Percentiles rank a stretch among this genome's conserved stretches.
phyloP scores from a whole-genome alignment of 2,113 vertebrate species.

The Rhynchomys soricoides region DNA sequence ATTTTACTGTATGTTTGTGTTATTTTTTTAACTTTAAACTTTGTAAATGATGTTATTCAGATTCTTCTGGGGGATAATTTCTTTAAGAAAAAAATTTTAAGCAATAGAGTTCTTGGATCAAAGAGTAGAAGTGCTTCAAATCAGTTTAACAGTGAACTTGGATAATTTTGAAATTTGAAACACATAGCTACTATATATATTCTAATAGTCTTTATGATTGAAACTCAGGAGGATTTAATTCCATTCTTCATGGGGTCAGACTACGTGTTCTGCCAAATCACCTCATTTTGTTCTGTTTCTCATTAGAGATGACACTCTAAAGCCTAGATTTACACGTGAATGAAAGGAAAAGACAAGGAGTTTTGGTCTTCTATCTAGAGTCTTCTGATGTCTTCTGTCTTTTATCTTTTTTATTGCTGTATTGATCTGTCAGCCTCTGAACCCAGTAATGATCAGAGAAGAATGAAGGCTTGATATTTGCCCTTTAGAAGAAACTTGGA shows the following conservation, averaged over 20 bases:
- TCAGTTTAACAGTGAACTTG: conserved; percentile 22
- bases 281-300: neutral
- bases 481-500: neutral
- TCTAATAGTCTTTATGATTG: neutral
- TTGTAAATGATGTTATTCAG: conserved; percentile 39
- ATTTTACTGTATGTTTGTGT: neutral
- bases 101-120: neutral
- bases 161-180: conserved; percentile 44
- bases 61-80: conserved; percentile 5
- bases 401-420: neutral
- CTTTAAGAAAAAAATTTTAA: neutral
- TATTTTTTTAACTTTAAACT: conserved; percentile 23
- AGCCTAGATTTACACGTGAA: neutral
- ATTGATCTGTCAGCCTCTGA: neutral
- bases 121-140: neutral
- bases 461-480: neutral
- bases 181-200: neutral
- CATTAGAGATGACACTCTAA: neutral
- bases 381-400: neutral
- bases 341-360: neutral
- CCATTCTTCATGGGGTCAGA: neutral
- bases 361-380: neutral
- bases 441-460: neutral
- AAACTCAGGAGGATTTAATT: neutral
- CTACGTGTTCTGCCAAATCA: neutral